Conservation (phyloP, 2,888 invertebrate species). For the Mystacides longicornis region DNA sequence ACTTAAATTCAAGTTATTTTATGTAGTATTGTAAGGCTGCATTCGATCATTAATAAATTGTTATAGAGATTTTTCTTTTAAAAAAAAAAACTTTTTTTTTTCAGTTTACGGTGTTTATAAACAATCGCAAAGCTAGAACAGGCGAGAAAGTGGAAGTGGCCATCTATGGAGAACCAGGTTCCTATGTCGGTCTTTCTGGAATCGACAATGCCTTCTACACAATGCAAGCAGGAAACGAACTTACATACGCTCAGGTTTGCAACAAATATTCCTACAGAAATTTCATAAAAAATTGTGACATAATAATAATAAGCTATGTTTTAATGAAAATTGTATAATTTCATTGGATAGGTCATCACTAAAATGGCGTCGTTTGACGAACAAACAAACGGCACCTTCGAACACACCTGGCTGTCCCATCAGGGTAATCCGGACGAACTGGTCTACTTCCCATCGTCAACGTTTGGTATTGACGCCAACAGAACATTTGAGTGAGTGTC, state of each 20-base stretch:
- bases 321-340: no score
- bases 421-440: slow-evolving; percentile 78
- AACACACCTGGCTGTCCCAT: slow-evolving; percentile 78
- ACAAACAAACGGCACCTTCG: slow-evolving; percentile 74
- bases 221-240: slow-evolving; percentile 89
- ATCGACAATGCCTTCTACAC: slow-evolving; percentile 84
- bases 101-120: slow-evolving; percentile 76
- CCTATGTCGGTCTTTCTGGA: slow-evolving; percentile 87
- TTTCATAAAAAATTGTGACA: not conserved
- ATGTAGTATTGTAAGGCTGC: no score
- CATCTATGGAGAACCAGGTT: slow-evolving; percentile 88
- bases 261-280: slow-evolving; percentile 20
- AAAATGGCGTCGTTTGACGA: slow-evolving; percentile 87
- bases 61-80: no score
- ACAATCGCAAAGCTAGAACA: slow-evolving; percentile 88
- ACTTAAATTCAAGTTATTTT: no score
- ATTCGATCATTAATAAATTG: no score
- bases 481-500: slow-evolving; percentile 81
- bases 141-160: slow-evolving; percentile 91
- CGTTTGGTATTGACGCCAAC: slow-evolving; percentile 90
- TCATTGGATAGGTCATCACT: slow-evolving; percentile 58
- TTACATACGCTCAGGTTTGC: slow-evolving; percentile 82
- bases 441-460: slow-evolving; percentile 81
- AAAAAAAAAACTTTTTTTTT: not conserved
- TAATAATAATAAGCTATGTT: not conserved